phyloP scores from a whole-genome alignment of 2,113 vertebrate genomes.

The Brevimyrus niger region DNA sequence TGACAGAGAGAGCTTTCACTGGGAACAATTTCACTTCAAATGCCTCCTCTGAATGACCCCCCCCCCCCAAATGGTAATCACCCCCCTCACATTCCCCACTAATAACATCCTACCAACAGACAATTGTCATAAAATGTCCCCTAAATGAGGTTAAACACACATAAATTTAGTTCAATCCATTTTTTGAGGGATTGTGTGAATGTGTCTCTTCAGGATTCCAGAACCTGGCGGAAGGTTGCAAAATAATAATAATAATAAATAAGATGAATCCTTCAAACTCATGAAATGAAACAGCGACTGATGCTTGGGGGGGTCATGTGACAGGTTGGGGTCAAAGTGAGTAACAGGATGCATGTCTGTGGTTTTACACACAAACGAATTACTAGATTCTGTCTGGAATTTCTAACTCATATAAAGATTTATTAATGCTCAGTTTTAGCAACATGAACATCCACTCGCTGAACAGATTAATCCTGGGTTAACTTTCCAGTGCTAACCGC shows the following conservation, averaged over 20 bases:
- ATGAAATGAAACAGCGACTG: not conserved
- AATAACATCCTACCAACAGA: not conserved
- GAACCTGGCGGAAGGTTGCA: not conserved
- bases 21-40: not conserved
- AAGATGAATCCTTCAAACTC: not conserved
- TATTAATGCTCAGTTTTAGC: not conserved
- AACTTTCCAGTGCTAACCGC: not conserved
- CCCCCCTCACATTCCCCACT: not conserved
- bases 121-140: not conserved
- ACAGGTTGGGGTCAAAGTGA: not conserved
- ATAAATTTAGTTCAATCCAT: not conserved
- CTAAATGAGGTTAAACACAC: not conserved
- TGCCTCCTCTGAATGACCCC: not conserved
- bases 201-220: not conserved
- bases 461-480: not conserved
- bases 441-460: not conserved
- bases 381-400: not conserved
- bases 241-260: no score
- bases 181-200: not conserved
- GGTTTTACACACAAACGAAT: not conserved
- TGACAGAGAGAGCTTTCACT: not conserved
- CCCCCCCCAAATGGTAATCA: not conserved
- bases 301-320: not conserved
- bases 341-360: not conserved
- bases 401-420: not conserved